phyloP scores from a whole-genome alignment of 1,140 invertebrate species.

The Drosophila biarmipes region DNA sequence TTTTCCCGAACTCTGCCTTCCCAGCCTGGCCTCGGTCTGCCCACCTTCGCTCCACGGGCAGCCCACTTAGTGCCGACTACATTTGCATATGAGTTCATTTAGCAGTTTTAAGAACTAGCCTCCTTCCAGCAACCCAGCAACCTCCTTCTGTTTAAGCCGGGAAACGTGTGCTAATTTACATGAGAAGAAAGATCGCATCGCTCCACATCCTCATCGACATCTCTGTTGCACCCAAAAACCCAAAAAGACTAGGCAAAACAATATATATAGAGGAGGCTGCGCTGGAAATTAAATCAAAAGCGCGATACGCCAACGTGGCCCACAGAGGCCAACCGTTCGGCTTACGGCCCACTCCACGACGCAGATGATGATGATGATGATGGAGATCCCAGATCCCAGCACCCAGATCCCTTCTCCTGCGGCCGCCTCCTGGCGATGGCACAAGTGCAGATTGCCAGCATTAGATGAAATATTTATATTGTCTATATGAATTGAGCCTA shows the following conservation, averaged over 20 bases:
- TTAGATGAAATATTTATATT: conserved; percentile 84
- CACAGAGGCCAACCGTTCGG: conserved; percentile 27
- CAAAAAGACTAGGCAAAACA: conserved; percentile 3
- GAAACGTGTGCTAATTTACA: conserved; percentile 83
- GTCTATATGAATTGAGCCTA: conserved; percentile 82
- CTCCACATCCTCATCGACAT: conserved; percentile 67
- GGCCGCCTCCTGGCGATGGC: conserved; percentile 57
- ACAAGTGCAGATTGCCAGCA: conserved; percentile 84
- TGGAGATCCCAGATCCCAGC: conserved; percentile 38
- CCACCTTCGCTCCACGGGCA: conserved; percentile 55
- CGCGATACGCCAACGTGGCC: conserved; percentile 75
- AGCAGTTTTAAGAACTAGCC: conserved; percentile 77
- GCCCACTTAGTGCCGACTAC: conserved; percentile 63
- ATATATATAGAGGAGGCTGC: conserved; percentile 41
- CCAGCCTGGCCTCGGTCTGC: conserved; percentile 16
- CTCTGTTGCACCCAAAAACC: conserved; percentile 62
- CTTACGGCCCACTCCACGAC: conserved; percentile 49
- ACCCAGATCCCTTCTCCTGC: conserved; percentile 15
- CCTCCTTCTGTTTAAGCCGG: conserved; percentile 61
- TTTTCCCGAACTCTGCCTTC: background rate
- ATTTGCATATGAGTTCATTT: conserved; percentile 83
- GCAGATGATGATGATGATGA: conserved; percentile 68
- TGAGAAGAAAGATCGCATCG: conserved; percentile 73
- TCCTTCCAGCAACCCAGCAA: conserved; percentile 29
- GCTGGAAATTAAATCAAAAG: conserved; percentile 78